Evolutionary conservation across 2,888 invertebrate species (phyloP).

Genomic region (Dione juno): DNA sequence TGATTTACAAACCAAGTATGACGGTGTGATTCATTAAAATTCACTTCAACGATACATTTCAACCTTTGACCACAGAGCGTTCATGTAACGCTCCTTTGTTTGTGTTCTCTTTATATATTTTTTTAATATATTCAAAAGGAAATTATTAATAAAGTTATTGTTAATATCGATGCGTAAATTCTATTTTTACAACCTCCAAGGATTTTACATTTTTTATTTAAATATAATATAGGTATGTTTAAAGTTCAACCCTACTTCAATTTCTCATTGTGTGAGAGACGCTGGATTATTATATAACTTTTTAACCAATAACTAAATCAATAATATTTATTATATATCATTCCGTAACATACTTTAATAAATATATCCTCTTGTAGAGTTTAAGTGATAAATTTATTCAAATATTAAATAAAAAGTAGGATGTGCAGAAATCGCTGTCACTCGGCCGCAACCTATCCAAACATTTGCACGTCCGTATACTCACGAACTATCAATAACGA

Average conservation of each 20-base stretch:
- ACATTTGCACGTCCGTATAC: slow-evolving; percentile 27
- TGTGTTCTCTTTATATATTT: neutral
- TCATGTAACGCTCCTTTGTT: slow-evolving; percentile 17
- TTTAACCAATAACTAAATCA: too few species aligned
- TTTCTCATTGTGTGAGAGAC: too few species aligned
- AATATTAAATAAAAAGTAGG: neutral
- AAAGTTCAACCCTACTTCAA: too few species aligned
- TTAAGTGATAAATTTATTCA: too few species aligned
- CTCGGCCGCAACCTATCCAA: slow-evolving; percentile 26
- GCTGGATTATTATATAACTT: too few species aligned
- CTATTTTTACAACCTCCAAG: too few species aligned
- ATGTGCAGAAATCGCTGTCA: slow-evolving; percentile 9
- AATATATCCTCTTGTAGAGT: too few species aligned
- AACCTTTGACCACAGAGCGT: slow-evolving; percentile 25
- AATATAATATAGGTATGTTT: too few species aligned
- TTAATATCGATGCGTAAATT: too few species aligned
- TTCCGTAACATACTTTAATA: too few species aligned
- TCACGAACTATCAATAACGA: slow-evolving; percentile 62
- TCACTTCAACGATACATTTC: slow-evolving; percentile 20
- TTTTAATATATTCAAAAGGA: slow-evolving; percentile 1
- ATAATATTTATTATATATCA: too few species aligned
- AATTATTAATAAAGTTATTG: neutral
- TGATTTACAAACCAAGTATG: slow-evolving; percentile 4
- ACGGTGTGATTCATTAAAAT: slow-evolving; percentile 20
- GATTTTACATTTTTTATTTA: too few species aligned